Evolutionary conservation across 2,113 vertebrate genomes (phyloP), one percentile per base, ranked within the genome.

Genomic region (Peromyscus maniculatus): DNA sequence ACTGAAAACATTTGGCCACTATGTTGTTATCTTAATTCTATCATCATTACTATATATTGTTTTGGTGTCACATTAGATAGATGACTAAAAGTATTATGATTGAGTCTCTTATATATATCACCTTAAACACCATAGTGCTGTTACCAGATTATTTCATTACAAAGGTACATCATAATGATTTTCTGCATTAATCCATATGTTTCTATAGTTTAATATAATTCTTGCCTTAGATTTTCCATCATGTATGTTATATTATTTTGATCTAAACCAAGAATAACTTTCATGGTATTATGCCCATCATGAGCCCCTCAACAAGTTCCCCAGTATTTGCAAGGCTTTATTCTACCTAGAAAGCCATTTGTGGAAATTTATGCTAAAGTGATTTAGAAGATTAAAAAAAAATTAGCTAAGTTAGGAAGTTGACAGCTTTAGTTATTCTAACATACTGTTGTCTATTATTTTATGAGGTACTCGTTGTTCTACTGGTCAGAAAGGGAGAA

Each of bases 41-140:
- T 91, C 7, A 67, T 16, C 26, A 26, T 89, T 84, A 43, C 24
- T 71, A 49, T 43, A 24, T 13, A 1, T n/a, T 82, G 12, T 24
- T 89, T 91, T 43, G 71, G 2, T 49, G 79, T 64, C 22, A 74
- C 15, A 39, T 67, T 91, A 16, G 16, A 24, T 52, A 69, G 19
- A 13, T 43, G 57, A 93, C 46, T 95, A 64, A 92, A 87, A 74
- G 55, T 5, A 80, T 62, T 92, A 83, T 74, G 52, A 95, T 19
- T 4, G 66, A 52, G 39, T 7, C 62, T 28, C 92, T 10, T 87
- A 24, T 55, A 89, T 64, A 95, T 33, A 55, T 83, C 31, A 52
- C 36, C 33, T 36, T 92, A 46, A 93, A 79, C 7, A 43, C 10
- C 28, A 28, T 57, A 12, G 11, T 31, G 90, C 49, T 55, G 17